Evolutionary conservation across 2,113 vertebrate genomes (phyloP).

Genomic region (Antennarius striatus): DNA sequence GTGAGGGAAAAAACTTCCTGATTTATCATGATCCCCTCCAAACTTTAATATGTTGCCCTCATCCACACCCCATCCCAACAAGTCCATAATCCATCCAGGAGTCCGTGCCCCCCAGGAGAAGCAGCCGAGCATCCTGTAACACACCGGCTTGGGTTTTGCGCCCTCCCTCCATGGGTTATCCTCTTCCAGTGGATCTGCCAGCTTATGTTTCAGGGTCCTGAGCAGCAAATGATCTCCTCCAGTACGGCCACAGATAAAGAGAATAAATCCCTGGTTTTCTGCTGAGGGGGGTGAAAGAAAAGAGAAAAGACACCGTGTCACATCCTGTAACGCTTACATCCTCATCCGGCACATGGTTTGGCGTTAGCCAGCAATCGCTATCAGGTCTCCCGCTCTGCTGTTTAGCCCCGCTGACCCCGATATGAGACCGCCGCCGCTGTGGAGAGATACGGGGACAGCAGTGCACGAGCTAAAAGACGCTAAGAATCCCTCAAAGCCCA

Average conservation of each 20-base stretch:
- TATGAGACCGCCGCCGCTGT: slow-evolving; percentile 18
- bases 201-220: slow-evolving; percentile 65
- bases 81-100: no score
- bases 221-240: slow-evolving; percentile 66
- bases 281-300: slow-evolving; percentile 52
- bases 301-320: slow-evolving; percentile 35
- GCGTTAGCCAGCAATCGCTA: slow-evolving; percentile 32
- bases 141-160: no score
- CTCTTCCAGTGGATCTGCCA: slow-evolving; percentile 52
- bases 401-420: slow-evolving; percentile 35
- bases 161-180: slow-evolving; percentile 23
- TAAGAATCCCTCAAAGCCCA: neutral
- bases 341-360: neutral
- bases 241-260: slow-evolving; percentile 60
- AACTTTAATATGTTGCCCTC: no score
- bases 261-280: slow-evolving; percentile 52
- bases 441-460: slow-evolving; percentile 27
- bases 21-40: no score
- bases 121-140: no score
- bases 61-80: no score
- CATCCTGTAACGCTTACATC: slow-evolving; percentile 27
- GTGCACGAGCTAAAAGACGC: neutral
- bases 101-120: no score
- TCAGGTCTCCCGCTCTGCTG: slow-evolving; percentile 26
- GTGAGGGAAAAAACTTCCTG: no score